phyloP scores from a whole-genome alignment of 2,797 vertebrate genomes.

The Sibirionetta formosa region DNA sequence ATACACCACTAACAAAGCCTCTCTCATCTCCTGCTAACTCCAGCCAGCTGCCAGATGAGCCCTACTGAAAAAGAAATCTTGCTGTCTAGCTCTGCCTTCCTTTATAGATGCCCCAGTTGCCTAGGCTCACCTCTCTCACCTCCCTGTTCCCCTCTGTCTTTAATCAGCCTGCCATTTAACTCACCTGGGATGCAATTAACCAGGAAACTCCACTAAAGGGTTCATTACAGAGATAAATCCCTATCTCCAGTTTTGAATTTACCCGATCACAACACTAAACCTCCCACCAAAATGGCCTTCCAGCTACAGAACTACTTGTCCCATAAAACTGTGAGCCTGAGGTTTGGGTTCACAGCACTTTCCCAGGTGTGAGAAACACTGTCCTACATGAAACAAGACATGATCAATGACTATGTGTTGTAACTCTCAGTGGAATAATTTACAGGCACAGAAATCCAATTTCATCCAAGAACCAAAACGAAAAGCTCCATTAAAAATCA shows the following conservation, averaged over 20 bases:
- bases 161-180: constrained; percentile 28
- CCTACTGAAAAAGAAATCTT: not conserved
- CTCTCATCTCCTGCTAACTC: constrained; percentile 46
- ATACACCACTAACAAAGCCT: constrained; percentile 45
- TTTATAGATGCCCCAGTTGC: constrained; percentile 28
- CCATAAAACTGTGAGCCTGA: not conserved
- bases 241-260: constrained; percentile 18
- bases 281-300: constrained; percentile 24
- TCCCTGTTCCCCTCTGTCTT: not conserved
- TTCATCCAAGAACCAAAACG: constrained; percentile 36
- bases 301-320: not conserved
- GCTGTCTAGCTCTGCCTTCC: not conserved
- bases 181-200: constrained; percentile 20
- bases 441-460: constrained; percentile 9
- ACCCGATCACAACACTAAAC: not conserved
- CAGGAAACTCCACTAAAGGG: constrained; percentile 21
- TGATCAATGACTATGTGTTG: constrained; percentile 3
- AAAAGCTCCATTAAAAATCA: constrained; percentile 61
- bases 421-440: not conserved
- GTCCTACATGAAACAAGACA: constrained; percentile 10
- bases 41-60: constrained; percentile 9
- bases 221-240: constrained; percentile 29
- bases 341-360: constrained; percentile 23
- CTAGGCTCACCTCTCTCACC: constrained; percentile 1
- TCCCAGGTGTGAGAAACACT: constrained; percentile 12